A percentile compares a stretch with the other conserved stretches of the same genome.
Evolutionary conservation across 2,113 vertebrate genomes (phyloP).

Genomic region (Silurus meridionalis): DNA sequence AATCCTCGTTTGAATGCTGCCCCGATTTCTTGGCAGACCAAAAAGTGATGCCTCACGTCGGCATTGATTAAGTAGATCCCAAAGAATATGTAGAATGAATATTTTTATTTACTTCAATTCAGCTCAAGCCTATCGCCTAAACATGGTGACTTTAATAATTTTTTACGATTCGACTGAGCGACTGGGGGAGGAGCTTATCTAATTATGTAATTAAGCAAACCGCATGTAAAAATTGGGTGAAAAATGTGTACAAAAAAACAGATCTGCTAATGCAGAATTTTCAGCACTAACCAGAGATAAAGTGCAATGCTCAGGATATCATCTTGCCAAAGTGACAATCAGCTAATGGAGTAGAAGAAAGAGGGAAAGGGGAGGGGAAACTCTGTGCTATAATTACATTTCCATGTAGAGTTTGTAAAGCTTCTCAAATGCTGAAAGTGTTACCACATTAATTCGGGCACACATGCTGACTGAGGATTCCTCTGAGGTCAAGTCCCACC

Average conservation of each 20-base stretch:
- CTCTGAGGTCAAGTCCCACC: not conserved
- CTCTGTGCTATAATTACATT: not conserved
- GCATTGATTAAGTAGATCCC: not conserved
- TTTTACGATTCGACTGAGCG: not conserved
- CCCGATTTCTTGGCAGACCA: slow-evolving; percentile 31
- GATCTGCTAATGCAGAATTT: not conserved
- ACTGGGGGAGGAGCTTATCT: not conserved
- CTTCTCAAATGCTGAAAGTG: slow-evolving; percentile 31
- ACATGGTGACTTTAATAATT: not conserved
- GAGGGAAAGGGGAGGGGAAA: not conserved
- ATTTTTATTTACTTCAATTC: not conserved
- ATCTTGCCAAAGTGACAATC: slow-evolving; percentile 61
- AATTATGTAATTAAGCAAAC: not conserved
- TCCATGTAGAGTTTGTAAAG: slow-evolving; percentile 17
- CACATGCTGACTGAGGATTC: not conserved
- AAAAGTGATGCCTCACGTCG: slow-evolving; percentile 17
- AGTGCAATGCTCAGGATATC: not conserved
- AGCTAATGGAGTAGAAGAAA: slow-evolving; percentile 53
- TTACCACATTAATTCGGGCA: slow-evolving; percentile 22
- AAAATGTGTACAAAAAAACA: not conserved
- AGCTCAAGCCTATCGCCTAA: not conserved
- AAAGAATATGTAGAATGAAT: not conserved
- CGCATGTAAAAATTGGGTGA: not conserved
- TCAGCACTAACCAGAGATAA: not conserved
- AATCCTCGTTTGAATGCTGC: slow-evolving; percentile 43